Percentiles rank a stretch among this genome's conserved stretches.
Conservation (phyloP, 2,113 vertebrate genomes). For the Oncorhynchus gorbuscha region DNA sequence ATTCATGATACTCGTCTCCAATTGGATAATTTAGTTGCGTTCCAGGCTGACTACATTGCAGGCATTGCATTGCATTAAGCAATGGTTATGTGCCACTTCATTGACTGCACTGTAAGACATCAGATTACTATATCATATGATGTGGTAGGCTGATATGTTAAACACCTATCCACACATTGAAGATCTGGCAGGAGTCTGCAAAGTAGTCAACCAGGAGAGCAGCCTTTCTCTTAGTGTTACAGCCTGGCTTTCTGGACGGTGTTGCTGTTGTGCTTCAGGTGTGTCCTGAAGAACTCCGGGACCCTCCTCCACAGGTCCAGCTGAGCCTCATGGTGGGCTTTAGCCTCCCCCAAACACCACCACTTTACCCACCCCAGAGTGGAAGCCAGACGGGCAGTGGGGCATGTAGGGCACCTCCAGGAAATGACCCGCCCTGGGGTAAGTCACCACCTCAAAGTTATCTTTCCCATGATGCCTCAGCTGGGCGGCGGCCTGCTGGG, state of each 20-base stretch:
- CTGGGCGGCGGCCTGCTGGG: conserved; percentile 67
- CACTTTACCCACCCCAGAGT: conserved; percentile 59
- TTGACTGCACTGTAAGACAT: no score
- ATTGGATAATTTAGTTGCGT: no score
- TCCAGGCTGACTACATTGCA: no score
- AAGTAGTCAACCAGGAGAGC: no score
- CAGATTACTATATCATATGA: no score
- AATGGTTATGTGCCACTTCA: no score
- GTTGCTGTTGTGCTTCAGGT: conserved; percentile 56
- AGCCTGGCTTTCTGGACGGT: conserved; percentile 24
- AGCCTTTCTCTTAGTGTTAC: conserved; percentile 4
- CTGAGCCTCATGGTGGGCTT: conserved; percentile 79
- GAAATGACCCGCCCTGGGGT: conserved; percentile 86
- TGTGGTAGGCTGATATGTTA: no score
- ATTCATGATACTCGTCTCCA: no score
- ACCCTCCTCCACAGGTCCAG: conserved; percentile 81
- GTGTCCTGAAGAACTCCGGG: conserved; percentile 76
- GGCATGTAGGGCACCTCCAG: conserved; percentile 86
- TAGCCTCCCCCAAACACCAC: conserved; percentile 82
- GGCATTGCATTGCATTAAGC: no score
- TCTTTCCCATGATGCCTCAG: conserved; percentile 77
- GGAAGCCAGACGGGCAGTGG: conserved; percentile 73
- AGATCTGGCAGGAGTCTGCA: no score
- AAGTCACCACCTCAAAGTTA: conserved; percentile 76
- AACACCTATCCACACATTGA: no score